Evolutionary conservation across 2,797 vertebrate species (phyloP), one percentile per base, ranked within the genome.

Genomic region (Nyctibius grandis): DNA sequence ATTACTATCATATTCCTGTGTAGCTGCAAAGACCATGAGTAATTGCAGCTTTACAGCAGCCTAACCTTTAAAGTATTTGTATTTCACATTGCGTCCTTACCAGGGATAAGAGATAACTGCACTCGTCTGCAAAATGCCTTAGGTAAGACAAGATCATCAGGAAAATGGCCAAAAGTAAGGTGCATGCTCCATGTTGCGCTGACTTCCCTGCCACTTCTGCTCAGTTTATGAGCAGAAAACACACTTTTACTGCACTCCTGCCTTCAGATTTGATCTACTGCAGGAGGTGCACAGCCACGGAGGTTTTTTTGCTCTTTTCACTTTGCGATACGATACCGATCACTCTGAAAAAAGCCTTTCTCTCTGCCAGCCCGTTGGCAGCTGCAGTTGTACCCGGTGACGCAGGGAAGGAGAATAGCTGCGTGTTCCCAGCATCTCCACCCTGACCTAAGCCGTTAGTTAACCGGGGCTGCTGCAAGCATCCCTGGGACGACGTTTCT

Each of bases 171-270:
- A 72, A 72, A 93, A 91, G 83, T 8, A 69, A 94, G 86, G 86
- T 93, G 78, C 75, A 53, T 9, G 9, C 77, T 78, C 78, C 28
- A 1, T 51, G 85, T 29, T 53, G 74, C 80, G 10, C 78, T 85
- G 94, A 93, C 93, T 96, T 91, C 88, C 81, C 76, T 95, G 96
- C 97, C 97, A 75, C 90, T 91, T 97, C 60, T 73, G 73, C 67
- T 97, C 93, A 88, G 44, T 69, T 95, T 95, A 88, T 93, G 74
- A 96, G 74, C 60, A 89, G 85, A 53, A 96, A 93, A 88, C 70
- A 78, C 83, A 95, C 69, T 94, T 95, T 64, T 44, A 19, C 88
- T 91, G 76, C 86, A 78, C 76, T 87, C 86, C 87, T 95, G 95
- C 92, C 65, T 97, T 96, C 96, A 94, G 34, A 80, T 92, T 60